Percentiles rank a stretch among this genome's conserved stretches.
Conservation (phyloP, 2,797 vertebrate genomes). For the Labroides dimidiatus region DNA sequence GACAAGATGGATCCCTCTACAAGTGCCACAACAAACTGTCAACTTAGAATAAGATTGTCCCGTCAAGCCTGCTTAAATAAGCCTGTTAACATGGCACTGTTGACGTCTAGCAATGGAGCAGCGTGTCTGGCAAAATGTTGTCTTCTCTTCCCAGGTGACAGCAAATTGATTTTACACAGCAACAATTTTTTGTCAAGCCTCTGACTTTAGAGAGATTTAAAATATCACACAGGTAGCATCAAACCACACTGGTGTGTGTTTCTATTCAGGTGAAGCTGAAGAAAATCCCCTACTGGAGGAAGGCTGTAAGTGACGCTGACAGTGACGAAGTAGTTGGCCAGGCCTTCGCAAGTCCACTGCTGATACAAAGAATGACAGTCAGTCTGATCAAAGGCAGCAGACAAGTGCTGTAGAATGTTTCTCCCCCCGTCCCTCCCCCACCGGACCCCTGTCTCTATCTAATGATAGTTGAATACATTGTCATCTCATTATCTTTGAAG, state of each 20-base stretch:
- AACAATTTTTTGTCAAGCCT: conserved; percentile 30
- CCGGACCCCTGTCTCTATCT: conserved; percentile 67
- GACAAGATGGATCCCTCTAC: conserved; percentile 69
- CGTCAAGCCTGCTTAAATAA: conserved; percentile 70
- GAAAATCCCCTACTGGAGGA: conserved; percentile 28
- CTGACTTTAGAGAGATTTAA: conserved; percentile 52
- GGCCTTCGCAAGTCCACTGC: conserved; percentile 64
- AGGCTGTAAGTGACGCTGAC: conserved; percentile 47
- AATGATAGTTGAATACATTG: conserved; percentile 85
- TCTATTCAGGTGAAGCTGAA: conserved; percentile 24
- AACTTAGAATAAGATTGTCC: conserved; percentile 73
- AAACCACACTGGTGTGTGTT: conserved; percentile 14
- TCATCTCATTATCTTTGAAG: conserved; percentile 86
- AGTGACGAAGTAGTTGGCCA: conserved; percentile 70
- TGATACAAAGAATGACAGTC: conserved; percentile 77
- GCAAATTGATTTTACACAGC: conserved; percentile 63
- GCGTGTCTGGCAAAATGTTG: conserved; percentile 59
- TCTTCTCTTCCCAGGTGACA: conserved; percentile 60
- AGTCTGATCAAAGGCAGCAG: conserved; percentile 79
- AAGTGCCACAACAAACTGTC: conserved; percentile 77
- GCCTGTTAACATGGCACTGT: conserved; percentile 70
- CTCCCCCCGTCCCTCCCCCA: conserved; percentile 41
- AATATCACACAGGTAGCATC: conserved; percentile 20
- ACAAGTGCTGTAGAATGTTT: conserved; percentile 73
- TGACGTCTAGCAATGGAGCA: conserved; percentile 61